phyloP scores from a whole-genome alignment of 2,888 invertebrate species.

The Leptinotarsa tumamoca region DNA sequence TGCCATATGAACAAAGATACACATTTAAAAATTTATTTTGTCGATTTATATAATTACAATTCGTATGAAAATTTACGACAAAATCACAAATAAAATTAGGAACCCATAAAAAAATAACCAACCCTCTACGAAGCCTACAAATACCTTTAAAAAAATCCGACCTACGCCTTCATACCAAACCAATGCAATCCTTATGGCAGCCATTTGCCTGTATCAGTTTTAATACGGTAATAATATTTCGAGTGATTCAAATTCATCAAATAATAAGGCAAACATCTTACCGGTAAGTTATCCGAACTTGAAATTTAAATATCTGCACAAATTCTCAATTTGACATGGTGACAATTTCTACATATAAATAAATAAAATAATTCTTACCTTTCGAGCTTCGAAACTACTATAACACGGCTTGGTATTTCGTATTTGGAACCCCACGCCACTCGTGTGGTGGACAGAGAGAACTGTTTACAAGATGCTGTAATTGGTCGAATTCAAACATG shows the following conservation, averaged over 20 bases:
- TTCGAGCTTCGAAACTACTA: constrained; percentile 70
- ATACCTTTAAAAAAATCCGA: constrained; percentile 50
- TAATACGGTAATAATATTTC: constrained; percentile 60
- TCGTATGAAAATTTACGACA: constrained; percentile 52
- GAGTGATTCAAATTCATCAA: constrained; percentile 45
- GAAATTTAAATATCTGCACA: constrained; percentile 60
- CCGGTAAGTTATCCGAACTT: constrained; percentile 55
- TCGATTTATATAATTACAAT: constrained; percentile 22
- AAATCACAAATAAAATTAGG: constrained; percentile 59
- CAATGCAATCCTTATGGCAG: constrained; percentile 70
- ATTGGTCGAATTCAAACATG: constrained; percentile 73
- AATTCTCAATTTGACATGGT: constrained; percentile 65
- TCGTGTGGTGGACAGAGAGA: constrained; percentile 72
- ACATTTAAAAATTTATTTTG: constrained; percentile 51
- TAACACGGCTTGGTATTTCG: constrained; percentile 74
- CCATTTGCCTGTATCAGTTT: constrained; percentile 68
- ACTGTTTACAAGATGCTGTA: constrained; percentile 58
- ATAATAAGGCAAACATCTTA: constrained; percentile 47
- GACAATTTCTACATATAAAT: constrained; percentile 69
- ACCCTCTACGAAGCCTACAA: constrained; percentile 31
- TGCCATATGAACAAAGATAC: constrained; percentile 67
- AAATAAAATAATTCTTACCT: constrained; percentile 73
- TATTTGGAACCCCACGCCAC: constrained; percentile 75
- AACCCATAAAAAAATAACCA: constrained; percentile 55
- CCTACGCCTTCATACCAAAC: constrained; percentile 50